A percentile compares a stretch with the other conserved stretches of the same genome.
phyloP scores from a whole-genome alignment of 2,113 vertebrate species.

The Phalacrocorax aristotelis region DNA sequence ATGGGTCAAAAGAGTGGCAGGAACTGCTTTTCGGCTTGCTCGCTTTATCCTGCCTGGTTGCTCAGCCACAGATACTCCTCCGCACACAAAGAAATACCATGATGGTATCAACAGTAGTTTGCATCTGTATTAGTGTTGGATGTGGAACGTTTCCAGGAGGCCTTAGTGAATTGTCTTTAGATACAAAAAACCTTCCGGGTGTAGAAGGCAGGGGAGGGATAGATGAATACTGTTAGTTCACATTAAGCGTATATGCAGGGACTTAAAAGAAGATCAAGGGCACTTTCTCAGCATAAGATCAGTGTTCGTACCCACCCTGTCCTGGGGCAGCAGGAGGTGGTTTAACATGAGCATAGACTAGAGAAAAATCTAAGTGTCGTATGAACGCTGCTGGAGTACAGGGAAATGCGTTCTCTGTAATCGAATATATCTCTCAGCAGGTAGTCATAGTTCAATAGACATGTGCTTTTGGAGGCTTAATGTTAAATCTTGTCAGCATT shows the following conservation, averaged over 20 bases:
- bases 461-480: neutral
- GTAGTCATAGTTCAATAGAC: neutral
- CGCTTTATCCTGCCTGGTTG: neutral
- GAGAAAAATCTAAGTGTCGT: neutral
- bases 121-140: neutral
- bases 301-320: neutral
- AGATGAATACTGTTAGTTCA: neutral
- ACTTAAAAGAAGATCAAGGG: neutral
- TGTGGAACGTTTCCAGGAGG: neutral
- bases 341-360: neutral
- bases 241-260: neutral
- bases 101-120: neutral
- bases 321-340: neutral
- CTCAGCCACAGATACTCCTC: neutral
- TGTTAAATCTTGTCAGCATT: neutral
- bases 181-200: neutral
- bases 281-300: neutral
- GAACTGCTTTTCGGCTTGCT: neutral
- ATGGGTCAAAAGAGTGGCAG: neutral
- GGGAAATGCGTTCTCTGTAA: neutral
- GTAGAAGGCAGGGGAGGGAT: neutral
- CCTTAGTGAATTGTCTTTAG: neutral
- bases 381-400: rapidly evolving
- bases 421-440: neutral
- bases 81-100: neutral